Evolutionary conservation across 64 coral and sea anemone species (phyloP).

Genomic region (Montipora capricornis): DNA sequence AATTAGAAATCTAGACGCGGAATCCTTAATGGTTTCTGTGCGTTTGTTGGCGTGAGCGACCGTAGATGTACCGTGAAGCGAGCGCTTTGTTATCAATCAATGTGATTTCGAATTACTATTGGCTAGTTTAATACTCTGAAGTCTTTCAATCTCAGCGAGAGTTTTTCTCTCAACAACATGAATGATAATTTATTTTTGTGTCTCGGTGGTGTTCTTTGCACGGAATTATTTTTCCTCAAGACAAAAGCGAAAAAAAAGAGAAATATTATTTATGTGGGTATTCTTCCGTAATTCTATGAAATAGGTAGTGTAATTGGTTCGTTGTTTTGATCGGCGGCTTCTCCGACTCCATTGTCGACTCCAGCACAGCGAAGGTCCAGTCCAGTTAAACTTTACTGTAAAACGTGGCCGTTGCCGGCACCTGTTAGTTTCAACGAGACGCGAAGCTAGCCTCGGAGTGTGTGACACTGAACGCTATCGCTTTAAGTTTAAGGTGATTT

Average conservation of each 20-base stretch:
- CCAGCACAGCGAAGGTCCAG: background rate
- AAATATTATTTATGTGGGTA: background rate
- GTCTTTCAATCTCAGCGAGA: background rate
- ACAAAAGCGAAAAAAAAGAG: background rate
- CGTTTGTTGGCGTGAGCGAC: background rate
- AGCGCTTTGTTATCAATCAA: conserved; percentile 12
- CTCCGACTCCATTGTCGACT: background rate
- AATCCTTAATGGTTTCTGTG: background rate
- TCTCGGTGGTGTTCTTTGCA: background rate
- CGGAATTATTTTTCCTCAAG: background rate
- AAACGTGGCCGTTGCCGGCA: no score
- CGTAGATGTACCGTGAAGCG: background rate
- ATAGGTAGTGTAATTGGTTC: background rate
- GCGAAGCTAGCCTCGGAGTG: no score
- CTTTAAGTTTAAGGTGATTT: background rate
- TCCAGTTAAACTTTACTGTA: background rate
- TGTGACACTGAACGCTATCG: no score
- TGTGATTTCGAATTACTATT: conserved; percentile 23
- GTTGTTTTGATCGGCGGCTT: background rate
- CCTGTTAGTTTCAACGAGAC: background rate
- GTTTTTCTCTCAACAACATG: background rate
- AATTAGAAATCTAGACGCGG: background rate
- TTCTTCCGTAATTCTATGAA: background rate
- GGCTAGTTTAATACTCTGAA: background rate
- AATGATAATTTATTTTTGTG: background rate